phyloP scores from a whole-genome alignment of 2,797 vertebrate species.

The Sylvilagus floridanus region DNA sequence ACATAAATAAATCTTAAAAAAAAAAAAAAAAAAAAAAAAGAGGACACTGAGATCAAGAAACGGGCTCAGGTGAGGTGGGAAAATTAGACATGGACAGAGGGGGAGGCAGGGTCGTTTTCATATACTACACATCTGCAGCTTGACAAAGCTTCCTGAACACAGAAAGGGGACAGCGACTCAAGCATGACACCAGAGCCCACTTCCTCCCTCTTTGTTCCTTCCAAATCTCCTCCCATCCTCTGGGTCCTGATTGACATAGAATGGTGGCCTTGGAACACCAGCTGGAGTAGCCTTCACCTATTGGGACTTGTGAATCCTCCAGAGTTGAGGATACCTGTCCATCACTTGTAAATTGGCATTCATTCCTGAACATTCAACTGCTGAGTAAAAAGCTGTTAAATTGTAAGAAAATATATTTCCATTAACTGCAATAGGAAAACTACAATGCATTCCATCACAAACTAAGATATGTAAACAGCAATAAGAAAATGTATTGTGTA shows the following conservation, averaged over 20 bases:
- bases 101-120: neutral
- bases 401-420: neutral
- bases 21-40: no score
- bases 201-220: neutral
- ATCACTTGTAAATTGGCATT: conserved; percentile 12
- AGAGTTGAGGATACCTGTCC: neutral
- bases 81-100: conserved; percentile 6
- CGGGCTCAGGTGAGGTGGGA: neutral
- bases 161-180: neutral
- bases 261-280: neutral
- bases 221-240: neutral
- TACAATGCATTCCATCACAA: neutral
- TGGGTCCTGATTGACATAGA: neutral
- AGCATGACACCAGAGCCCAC: neutral
- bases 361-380: neutral
- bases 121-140: neutral
- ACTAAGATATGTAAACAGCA: conserved; percentile 16
- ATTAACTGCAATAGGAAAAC: conserved; percentile 50
- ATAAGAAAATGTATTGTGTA: no score
- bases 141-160: neutral
- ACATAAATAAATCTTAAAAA: no score
- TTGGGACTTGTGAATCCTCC: neutral
- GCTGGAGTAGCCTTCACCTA: neutral
- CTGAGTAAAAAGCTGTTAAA: conserved; percentile 36
- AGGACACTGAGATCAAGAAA: neutral